phyloP scores from a whole-genome alignment of 2,797 vertebrate species.

The Pampus argenteus region DNA sequence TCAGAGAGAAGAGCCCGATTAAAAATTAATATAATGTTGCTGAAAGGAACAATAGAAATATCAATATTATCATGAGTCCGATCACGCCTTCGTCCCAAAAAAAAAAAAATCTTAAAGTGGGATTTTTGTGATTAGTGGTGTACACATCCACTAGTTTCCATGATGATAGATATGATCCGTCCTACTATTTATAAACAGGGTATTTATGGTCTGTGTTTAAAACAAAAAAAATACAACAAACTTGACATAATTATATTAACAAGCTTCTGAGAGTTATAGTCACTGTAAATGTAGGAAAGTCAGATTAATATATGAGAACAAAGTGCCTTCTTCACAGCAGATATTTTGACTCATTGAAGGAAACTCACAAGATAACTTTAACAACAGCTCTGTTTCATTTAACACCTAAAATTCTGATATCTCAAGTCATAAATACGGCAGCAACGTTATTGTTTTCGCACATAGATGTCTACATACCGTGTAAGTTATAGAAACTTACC shows the following conservation, averaged over 20 bases:
- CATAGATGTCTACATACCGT: no score
- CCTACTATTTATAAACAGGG: slow-evolving; percentile 33
- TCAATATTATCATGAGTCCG: background rate
- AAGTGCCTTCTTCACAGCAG: background rate
- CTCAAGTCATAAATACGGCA: no score
- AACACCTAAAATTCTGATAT: no score
- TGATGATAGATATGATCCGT: slow-evolving; percentile 28
- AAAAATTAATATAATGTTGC: slow-evolving; percentile 41
- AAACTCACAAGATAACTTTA: slow-evolving; percentile 3
- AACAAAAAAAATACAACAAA: background rate
- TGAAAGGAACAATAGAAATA: slow-evolving; percentile 23
- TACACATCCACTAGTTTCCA: slow-evolving; percentile 9
- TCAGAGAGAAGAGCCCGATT: slow-evolving; percentile 3
- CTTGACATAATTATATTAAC: background rate
- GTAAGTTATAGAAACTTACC: no score
- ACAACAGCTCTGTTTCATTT: no score
- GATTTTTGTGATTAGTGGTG: background rate
- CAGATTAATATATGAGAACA: slow-evolving; percentile 43
- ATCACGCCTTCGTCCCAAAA: background rate
- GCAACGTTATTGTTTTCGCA: no score
- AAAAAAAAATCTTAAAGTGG: background rate
- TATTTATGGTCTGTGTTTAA: slow-evolving; percentile 17
- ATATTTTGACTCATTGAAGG: slow-evolving; percentile 25
- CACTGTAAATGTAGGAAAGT: background rate
- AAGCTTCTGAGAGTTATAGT: slow-evolving; percentile 1